Conservation (phyloP, 2,888 invertebrate species). For the Polymixis lichenea region DNA sequence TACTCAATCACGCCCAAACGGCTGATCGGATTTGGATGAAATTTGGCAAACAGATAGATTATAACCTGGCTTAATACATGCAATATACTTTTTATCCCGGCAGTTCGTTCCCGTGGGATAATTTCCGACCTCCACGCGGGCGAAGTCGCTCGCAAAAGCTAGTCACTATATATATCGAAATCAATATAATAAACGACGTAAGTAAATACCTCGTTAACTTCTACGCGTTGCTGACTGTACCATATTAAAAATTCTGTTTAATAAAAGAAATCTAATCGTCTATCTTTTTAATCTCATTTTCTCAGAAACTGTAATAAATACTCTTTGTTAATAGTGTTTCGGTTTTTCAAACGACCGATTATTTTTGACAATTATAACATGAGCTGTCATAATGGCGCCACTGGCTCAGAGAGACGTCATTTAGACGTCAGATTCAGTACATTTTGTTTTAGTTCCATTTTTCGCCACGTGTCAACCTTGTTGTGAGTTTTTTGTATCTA, state of each 20-base stretch:
- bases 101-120: too few relatives aligned
- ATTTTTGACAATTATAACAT: constrained; percentile 4
- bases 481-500: background rate
- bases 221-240: constrained; percentile 28
- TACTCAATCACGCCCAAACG: too few relatives aligned
- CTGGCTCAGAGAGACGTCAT: background rate
- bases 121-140: too few relatives aligned
- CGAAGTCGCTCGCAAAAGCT: too few relatives aligned
- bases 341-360: constrained; percentile 39
- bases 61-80: too few relatives aligned
- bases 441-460: constrained; percentile 30
- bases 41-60: too few relatives aligned
- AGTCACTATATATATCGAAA: too few relatives aligned
- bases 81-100: too few relatives aligned
- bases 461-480: background rate
- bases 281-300: constrained; percentile 60
- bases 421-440: constrained; percentile 2
- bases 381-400: background rate
- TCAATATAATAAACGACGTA: background rate
- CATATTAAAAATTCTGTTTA: constrained; percentile 14
- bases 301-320: constrained; percentile 52
- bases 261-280: constrained; percentile 51
- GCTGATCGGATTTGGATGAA: too few relatives aligned
- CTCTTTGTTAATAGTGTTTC: constrained; percentile 6
- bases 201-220: background rate